Conservation (phyloP, 2,797 vertebrate genomes). For the Ambastaia sidthimunki region DNA sequence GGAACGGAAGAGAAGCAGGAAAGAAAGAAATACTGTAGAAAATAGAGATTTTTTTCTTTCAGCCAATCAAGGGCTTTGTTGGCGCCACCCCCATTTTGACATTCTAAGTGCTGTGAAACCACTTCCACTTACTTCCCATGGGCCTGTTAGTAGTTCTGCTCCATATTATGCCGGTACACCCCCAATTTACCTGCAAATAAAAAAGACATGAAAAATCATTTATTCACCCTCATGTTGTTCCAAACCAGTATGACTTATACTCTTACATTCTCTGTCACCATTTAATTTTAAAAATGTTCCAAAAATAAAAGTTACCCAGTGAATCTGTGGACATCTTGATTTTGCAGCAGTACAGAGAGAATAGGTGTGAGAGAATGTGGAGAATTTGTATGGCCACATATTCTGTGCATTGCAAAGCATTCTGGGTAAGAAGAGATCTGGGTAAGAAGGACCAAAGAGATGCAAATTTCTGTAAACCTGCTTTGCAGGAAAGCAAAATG, state of each 20-base stretch:
- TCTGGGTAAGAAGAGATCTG: too few relatives aligned
- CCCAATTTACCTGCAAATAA: too few relatives aligned
- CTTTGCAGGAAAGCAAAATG: too few relatives aligned
- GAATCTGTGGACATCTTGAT: not conserved
- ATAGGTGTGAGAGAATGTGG: not conserved
- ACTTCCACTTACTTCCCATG: not conserved
- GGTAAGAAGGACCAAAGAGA: too few relatives aligned
- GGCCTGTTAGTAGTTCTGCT: not conserved
- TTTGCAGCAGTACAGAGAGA: slow-evolving; percentile 1
- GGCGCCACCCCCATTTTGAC: not conserved
- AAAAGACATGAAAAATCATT: not conserved
- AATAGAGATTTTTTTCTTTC: not conserved
- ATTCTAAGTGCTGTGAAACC: not conserved
- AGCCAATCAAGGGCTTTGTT: not conserved
- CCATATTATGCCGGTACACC: not conserved
- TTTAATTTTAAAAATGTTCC: too few relatives aligned
- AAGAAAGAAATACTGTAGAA: not conserved
- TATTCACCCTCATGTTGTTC: not conserved
- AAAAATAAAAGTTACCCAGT: slow-evolving; percentile 7
- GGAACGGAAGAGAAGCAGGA: slow-evolving; percentile 4
- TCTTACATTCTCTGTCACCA: not conserved
- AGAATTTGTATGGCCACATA: slow-evolving; percentile 19
- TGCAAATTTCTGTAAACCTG: too few relatives aligned
- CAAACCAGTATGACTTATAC: not conserved
- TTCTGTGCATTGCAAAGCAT: too few relatives aligned